Conservation (phyloP, 2,113 vertebrate species). For the Bos javanicus region DNA sequence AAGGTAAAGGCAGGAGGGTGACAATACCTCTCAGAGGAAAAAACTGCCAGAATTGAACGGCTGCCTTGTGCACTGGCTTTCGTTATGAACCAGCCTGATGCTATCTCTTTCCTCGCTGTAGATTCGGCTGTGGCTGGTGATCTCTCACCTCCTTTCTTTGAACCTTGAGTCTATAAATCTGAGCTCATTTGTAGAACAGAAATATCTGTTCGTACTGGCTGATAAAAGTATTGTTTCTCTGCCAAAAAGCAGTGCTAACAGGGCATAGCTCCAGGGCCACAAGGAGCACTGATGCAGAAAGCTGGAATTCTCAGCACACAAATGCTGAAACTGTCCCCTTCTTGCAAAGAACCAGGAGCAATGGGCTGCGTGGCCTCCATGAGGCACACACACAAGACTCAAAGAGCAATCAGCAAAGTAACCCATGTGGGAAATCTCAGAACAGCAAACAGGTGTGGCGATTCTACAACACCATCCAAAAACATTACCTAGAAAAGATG, state of each 20-base stretch:
- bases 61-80: fast-evolving
- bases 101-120: neutral
- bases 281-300: neutral
- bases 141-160: neutral
- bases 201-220: neutral
- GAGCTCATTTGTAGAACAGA: slow-evolving; percentile 33
- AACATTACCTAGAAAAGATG: neutral
- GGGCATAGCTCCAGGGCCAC: neutral
- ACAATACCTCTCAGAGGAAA: neutral
- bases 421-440: neutral
- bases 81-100: fast-evolving
- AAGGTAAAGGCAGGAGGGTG: neutral
- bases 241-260: neutral
- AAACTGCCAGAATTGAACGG: fast-evolving
- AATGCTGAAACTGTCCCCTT: neutral
- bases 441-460: neutral
- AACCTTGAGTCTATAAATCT: slow-evolving; percentile 10
- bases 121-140: neutral
- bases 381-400: neutral
- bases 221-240: neutral
- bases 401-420: fast-evolving
- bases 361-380: fast-evolving
- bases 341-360: neutral
- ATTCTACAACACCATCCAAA: neutral
- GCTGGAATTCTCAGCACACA: neutral